phyloP scores from a whole-genome alignment of 2,113 vertebrate species.

The Pedionomus torquatus region DNA sequence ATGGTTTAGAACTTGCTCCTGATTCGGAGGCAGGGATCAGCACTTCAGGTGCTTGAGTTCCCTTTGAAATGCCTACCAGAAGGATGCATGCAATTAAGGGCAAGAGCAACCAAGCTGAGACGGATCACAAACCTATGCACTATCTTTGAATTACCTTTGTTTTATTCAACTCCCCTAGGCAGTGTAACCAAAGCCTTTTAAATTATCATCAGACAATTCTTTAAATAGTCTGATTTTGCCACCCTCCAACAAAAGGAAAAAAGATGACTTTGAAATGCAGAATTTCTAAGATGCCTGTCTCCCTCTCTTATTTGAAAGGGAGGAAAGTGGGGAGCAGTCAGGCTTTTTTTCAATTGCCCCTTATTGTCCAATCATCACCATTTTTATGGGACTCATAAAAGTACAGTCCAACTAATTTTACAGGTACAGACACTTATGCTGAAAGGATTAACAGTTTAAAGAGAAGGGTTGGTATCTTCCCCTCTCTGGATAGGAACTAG shows the following conservation, averaged over 20 bases:
- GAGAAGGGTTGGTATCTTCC: background rate
- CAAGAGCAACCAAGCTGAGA: background rate
- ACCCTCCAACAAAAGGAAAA: background rate
- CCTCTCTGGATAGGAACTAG: background rate
- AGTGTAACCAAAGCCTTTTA: constrained; percentile 43
- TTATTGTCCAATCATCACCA: background rate
- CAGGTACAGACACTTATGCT: background rate
- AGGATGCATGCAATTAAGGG: background rate
- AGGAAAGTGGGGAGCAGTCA: background rate
- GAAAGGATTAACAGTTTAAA: background rate
- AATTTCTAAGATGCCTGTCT: background rate
- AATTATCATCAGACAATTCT: constrained; percentile 31
- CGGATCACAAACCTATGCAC: constrained; percentile 23
- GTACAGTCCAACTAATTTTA: background rate
- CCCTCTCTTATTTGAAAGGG: background rate
- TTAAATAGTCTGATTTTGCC: constrained; percentile 46
- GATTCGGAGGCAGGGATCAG: background rate
- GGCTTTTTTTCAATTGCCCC: background rate
- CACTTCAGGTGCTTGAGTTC: background rate
- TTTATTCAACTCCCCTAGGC: constrained; percentile 38
- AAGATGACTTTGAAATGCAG: constrained; percentile 15
- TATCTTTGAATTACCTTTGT: constrained; percentile 40
- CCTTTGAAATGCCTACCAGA: constrained; percentile 27
- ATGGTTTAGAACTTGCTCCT: background rate
- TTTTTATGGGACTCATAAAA: background rate